Percentiles rank a stretch among this genome's conserved stretches.
Evolutionary conservation across 2,888 invertebrate species (phyloP).

Genomic region (Clusia tigrina): DNA sequence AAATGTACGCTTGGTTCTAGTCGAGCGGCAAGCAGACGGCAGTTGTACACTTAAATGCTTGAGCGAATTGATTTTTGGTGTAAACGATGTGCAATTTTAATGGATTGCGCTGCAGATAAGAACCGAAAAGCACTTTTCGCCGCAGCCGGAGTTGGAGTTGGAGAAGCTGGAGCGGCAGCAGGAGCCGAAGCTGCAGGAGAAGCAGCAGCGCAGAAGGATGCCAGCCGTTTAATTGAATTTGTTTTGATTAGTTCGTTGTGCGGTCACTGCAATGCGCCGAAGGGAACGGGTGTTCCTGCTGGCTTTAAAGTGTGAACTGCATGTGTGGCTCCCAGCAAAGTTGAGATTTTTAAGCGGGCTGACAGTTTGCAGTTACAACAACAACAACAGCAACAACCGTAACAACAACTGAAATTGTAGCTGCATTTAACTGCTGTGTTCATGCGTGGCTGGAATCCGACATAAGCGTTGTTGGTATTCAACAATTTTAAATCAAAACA

Average conservation of each 20-base stretch:
- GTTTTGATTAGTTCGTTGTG: constrained; percentile 49
- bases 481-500: background rate
- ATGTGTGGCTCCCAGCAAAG: background rate
- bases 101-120: constrained; percentile 64
- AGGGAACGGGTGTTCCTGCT: background rate
- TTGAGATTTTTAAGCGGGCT: background rate
- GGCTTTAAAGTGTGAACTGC: background rate
- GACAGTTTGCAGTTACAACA: background rate
- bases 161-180: background rate
- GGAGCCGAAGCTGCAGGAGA: constrained; percentile 26
- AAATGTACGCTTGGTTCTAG: constrained; percentile 22
- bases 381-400: too few relatives aligned
- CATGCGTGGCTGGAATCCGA: too few relatives aligned
- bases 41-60: constrained; percentile 63
- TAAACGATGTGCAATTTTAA: constrained; percentile 65
- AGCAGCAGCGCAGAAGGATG: constrained; percentile 16
- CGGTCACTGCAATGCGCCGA: background rate
- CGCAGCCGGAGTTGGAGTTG: background rate
- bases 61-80: constrained; percentile 65
- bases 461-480: too few relatives aligned
- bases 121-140: constrained; percentile 16
- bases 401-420: background rate
- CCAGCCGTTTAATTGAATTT: constrained; percentile 57
- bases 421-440: too few relatives aligned
- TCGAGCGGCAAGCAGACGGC: constrained; percentile 33